These are phyloP conservation scores for Nothobranchius furzeri DNA, from an alignment of 2,113 vertebrate genomes.

Conservation along the genomic window DNA sequence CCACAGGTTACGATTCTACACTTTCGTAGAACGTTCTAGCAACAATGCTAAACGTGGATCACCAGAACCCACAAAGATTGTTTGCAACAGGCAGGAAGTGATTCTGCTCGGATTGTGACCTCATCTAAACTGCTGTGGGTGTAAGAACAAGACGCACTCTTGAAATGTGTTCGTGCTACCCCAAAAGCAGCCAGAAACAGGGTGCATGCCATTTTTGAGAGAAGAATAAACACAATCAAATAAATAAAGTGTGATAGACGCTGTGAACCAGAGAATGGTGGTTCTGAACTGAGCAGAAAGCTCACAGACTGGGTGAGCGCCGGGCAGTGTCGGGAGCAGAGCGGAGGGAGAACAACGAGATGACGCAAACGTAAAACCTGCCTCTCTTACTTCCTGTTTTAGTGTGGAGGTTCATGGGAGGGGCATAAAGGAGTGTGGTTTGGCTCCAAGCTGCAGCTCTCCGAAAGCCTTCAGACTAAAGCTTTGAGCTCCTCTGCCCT, in stretches of 20 bases:
- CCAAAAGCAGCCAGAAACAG: slow-evolving; percentile 47
- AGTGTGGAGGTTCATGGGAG: slow-evolving; percentile 60
- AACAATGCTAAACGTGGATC: slow-evolving; percentile 8
- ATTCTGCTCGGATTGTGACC: slow-evolving; percentile 38
- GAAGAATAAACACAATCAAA: slow-evolving; percentile 49
- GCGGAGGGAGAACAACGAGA: slow-evolving; percentile 43
- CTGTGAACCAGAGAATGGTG: slow-evolving; percentile 64
- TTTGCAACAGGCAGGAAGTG: slow-evolving; percentile 31
- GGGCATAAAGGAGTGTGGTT: slow-evolving; percentile 52
- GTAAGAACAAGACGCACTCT: slow-evolving; percentile 3
- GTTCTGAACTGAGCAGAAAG: slow-evolving; percentile 57
- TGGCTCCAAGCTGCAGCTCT: slow-evolving; percentile 73
- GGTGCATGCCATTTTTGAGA: slow-evolving; percentile 78
- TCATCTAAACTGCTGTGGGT: background rate
- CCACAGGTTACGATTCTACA: background rate
- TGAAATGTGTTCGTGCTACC: background rate
- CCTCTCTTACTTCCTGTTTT: slow-evolving; percentile 11
- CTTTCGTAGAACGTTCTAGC: slow-evolving; percentile 3
- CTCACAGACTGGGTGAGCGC: slow-evolving; percentile 77
- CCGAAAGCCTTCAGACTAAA: slow-evolving; percentile 66
- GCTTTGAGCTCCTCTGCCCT: slow-evolving; percentile 55
- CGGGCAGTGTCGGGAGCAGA: slow-evolving; percentile 73
- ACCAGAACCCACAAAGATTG: slow-evolving; percentile 31
- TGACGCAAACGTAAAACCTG: slow-evolving; percentile 54
- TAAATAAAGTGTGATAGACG: slow-evolving; percentile 73